Base-by-base conservation (phyloP, 2,888 invertebrate genomes). In the Phymatocera aterrima region DNA sequence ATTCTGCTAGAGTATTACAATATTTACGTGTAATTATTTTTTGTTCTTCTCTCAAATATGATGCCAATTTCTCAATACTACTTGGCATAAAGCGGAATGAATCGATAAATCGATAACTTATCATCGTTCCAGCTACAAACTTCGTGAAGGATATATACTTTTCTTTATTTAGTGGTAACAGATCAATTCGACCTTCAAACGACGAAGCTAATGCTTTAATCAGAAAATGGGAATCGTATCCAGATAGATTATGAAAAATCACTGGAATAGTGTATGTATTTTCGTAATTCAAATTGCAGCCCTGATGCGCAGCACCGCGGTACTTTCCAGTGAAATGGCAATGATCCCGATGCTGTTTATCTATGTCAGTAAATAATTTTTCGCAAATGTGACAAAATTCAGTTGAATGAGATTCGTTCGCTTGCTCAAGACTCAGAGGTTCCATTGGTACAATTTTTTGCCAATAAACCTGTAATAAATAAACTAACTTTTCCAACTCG, bases 71-170 rank as follows among this genome's bases (percentile, higher is more conserved):
- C 31, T 84, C 85, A 57, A 87, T 72, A 77, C 83, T 82, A 15
- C 83, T 79, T 10, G 83, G 60, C 84, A 88, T 84, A 79, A 88
- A 89, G n/a, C 84, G 79, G 70, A 83, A 85, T 31, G 85, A 86
- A 83, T 84, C 86, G 74, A 87, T 80, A 79, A 77, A 85, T 21
- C 81, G 48, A 51, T 81, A 65, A 70, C 81, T 65, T 48, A 79
- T 80, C 5, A 79, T 77, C 31, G 43, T 60, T 43, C 64, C 75
- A 8, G 78, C 65, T 48, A 82, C 68, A 74, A 79, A 77, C 74
- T 84, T 86, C 2, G 83, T 83, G 78, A 88, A 86, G 4, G 85
- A 85, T 57, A 87, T 85, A 74, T 86, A 89, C 79, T 83, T 83
- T 77, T 82, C 84, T 64, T 83, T 80, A 64, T 79, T 83, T 18